These are phyloP conservation scores for Phylloscopus trochiloides DNA, from an alignment of 2,113 vertebrate genomes.

Conservation along the genomic window DNA sequence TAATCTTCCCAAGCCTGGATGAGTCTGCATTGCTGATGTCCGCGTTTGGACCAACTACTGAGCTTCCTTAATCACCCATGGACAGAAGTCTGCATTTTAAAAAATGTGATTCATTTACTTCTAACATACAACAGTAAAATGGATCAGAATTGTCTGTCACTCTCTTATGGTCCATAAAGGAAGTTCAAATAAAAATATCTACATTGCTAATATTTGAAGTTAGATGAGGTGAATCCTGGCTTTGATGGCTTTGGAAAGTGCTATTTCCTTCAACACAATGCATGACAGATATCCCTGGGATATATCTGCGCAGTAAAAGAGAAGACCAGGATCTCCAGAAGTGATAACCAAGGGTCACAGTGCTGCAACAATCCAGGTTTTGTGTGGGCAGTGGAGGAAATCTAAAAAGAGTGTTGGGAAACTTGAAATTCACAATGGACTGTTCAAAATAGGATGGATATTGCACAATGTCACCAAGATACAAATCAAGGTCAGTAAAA, in stretches of 20 bases:
- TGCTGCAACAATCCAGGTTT: neutral
- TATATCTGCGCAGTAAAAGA: neutral
- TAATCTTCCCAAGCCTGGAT: neutral
- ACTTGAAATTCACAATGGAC: neutral
- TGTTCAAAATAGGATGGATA: neutral
- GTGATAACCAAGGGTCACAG: neutral
- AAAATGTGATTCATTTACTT: neutral
- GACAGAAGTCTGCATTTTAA: neutral
- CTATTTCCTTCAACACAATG: neutral
- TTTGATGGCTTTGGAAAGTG: neutral
- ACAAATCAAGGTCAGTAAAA: neutral
- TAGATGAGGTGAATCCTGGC: neutral
- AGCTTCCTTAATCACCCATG: neutral
- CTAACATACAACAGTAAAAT: neutral
- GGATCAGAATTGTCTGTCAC: neutral
- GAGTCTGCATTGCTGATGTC: neutral
- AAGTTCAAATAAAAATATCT: neutral
- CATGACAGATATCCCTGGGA: neutral
- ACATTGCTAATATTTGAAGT: neutral
- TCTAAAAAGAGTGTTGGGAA: neutral
- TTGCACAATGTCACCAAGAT: neutral
- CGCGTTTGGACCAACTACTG: neutral
- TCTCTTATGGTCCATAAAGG: neutral
- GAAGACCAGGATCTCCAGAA: neutral
- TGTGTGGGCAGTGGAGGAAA: neutral